These are phyloP conservation scores for Hypsibius dujardini DNA, from an alignment of 1,140 invertebrate genomes.

Conservation along the genomic window DNA sequence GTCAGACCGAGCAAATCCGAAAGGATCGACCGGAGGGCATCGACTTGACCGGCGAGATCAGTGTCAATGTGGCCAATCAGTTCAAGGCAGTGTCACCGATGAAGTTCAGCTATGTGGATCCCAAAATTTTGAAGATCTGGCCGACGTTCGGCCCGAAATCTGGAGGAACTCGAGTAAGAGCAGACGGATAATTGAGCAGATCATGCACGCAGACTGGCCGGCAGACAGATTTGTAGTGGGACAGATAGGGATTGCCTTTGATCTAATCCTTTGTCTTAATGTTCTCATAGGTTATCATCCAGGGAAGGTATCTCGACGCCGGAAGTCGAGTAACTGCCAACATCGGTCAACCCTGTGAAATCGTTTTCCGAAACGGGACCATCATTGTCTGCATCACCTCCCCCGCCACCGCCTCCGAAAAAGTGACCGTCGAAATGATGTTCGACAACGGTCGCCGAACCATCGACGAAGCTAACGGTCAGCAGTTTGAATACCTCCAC, in stretches of 20 bases:
- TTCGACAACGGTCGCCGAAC: conserved; percentile 66
- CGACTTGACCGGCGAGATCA: not conserved
- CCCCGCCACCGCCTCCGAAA: conserved; percentile 43
- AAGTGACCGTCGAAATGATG: conserved; percentile 55
- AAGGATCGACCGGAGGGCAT: not conserved
- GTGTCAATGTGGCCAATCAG: not conserved
- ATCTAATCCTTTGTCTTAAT: too few relatives aligned
- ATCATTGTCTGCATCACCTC: conserved; percentile 68
- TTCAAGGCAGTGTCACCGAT: not conserved
- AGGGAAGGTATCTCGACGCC: conserved; percentile 78
- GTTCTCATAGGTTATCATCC: conserved; percentile 49
- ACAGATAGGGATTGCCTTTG: too few relatives aligned
- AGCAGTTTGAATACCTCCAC: conserved; percentile 65
- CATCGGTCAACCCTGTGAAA: conserved; percentile 69
- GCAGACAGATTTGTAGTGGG: too few relatives aligned
- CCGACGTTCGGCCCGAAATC: conserved; percentile 75
- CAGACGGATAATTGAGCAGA: too few relatives aligned
- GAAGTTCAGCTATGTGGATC: conserved; percentile 31
- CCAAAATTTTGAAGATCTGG: conserved; percentile 57
- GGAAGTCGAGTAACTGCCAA: conserved; percentile 75
- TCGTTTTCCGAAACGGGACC: conserved; percentile 49
- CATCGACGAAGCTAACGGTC: conserved; percentile 41
- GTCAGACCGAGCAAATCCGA: not conserved
- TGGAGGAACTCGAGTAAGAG: conserved; percentile 53
- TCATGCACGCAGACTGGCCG: too few relatives aligned